Base-by-base conservation (phyloP, 2,797 vertebrate genomes). In the Cyclopterus lumpus region DNA sequence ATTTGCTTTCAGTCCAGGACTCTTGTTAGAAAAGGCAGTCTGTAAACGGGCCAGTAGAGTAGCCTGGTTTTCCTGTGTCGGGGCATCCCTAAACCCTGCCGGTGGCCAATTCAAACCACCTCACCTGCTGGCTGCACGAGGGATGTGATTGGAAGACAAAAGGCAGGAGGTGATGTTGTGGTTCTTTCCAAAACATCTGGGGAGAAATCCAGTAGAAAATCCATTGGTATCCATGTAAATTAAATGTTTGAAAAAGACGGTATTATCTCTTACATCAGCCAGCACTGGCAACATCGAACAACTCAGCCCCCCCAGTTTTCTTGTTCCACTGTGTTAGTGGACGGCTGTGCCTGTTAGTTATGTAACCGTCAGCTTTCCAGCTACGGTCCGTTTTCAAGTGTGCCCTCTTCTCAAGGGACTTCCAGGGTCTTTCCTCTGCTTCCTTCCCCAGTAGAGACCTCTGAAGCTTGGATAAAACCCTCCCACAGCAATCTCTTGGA, bases 1-100 rank as follows among this genome's bases (percentile, higher is more conserved):
- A 28, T 48, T 1, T 15, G 36, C 42, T 67, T 87, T 92, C 81
- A 90, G 90, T 88, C 81, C 80, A 88, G 75, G 34, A 78, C 74
- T 73, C 28, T 42, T 80, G 68, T 84, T 75, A 85, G 70, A 77
- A 83, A 73, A 64, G 80, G 68, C 53, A 87, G 88, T 89, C 86
- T 91, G 76, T 81, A 51, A 4, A 53, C 38, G 72, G 90, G 81
- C 92, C 86, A 83, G 55, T 82, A 71, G 38, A 87, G 85, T 18
- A 91, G 79, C 82, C 85, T 91, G 81, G 82, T 88, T 86, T 85
- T 93, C 82, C 86, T 85, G 84, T 85, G 89, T 71, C 66, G 90
- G 86, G 88, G 81, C 92, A 94, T 94, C 85, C 81, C 91, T 89
- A 36, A 79, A 73, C 74, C 68, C 71, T 10, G 14, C 67, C 3